phyloP scores from a whole-genome alignment of 2,797 vertebrate genomes.

The Anabas testudineus region DNA sequence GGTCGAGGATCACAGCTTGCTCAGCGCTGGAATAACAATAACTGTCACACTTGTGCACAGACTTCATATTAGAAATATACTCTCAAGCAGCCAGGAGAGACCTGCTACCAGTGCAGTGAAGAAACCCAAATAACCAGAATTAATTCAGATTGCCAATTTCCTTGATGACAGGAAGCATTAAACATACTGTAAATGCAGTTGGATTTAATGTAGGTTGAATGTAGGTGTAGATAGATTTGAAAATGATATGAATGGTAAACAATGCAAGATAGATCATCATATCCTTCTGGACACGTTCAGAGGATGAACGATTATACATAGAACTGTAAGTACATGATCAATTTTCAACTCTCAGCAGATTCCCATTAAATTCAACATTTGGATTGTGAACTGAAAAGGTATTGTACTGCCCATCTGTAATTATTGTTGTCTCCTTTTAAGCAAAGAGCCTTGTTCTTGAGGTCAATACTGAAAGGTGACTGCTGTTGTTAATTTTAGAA shows the following conservation, averaged over 20 bases:
- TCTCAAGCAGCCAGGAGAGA: background rate
- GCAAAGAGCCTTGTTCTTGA: too few species aligned
- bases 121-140: background rate
- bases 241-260: too few species aligned
- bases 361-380: too few species aligned
- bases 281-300: background rate
- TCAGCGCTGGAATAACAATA: constrained; percentile 33
- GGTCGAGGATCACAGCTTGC: constrained; percentile 14
- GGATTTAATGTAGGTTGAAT: background rate
- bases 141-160: background rate
- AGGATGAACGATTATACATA: background rate
- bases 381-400: too few species aligned
- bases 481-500: too few species aligned
- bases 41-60: constrained; percentile 12
- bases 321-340: background rate
- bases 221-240: background rate
- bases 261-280: background rate
- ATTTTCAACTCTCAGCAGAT: too few species aligned
- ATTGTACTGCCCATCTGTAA: too few species aligned
- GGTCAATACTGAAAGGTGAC: background rate
- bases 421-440: too few species aligned
- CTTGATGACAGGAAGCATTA: background rate
- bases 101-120: background rate
- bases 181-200: background rate
- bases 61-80: constrained; percentile 3